Percentiles rank a stretch among this genome's conserved stretches.
phyloP scores from a whole-genome alignment of 2,113 vertebrate genomes.

The Ochotona curzoniae region DNA sequence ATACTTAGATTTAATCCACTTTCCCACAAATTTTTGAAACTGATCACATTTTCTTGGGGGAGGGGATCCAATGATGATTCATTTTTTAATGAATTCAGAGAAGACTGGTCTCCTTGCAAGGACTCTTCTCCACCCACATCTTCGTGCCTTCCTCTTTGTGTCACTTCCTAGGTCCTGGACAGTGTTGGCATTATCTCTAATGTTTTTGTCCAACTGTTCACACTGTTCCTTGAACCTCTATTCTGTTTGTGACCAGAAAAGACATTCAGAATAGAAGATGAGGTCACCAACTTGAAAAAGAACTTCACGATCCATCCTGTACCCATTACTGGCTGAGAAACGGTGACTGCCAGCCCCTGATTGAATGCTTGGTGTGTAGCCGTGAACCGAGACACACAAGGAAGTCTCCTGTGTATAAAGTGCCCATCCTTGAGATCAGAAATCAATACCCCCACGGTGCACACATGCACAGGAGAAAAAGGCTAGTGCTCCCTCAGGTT shows the following conservation, averaged over 20 bases:
- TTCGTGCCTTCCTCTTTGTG: neutral
- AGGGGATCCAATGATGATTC: fast-evolving
- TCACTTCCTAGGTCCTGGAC: no score
- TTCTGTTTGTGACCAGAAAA: neutral
- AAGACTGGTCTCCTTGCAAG: neutral
- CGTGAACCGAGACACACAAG: neutral
- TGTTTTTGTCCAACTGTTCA: neutral
- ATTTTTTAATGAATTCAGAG: neutral
- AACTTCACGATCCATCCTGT: neutral
- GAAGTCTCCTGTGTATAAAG: fast-evolving
- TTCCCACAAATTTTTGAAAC: no score
- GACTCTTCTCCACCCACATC: neutral
- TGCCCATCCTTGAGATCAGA: neutral
- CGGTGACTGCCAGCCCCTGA: fast-evolving
- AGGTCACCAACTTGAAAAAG: neutral
- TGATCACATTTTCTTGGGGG: neutral
- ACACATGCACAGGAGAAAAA: neutral
- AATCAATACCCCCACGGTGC: neutral
- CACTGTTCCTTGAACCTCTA: neutral
- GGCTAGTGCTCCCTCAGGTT: fast-evolving
- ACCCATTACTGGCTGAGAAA: neutral
- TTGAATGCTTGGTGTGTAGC: neutral
- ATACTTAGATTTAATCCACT: no score
- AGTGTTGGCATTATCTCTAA: neutral
- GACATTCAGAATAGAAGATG: neutral